Percentiles rank a stretch among this genome's conserved stretches.
Evolutionary conservation across 2,797 vertebrate genomes (phyloP).

Genomic region (Schizothorax lantsangensis): DNA sequence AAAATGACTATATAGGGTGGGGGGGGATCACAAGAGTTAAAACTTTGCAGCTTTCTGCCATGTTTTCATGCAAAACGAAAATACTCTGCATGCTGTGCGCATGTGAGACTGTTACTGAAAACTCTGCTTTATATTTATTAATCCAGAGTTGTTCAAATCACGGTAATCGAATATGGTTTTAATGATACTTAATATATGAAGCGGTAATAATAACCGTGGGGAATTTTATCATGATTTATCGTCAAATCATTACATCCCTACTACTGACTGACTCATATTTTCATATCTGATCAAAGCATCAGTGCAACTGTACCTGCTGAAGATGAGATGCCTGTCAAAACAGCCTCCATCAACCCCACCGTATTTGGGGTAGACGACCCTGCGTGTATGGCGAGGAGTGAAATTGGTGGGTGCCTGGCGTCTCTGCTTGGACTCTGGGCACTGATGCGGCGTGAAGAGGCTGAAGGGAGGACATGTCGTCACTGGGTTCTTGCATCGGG

Average conservation of each 20-base stretch:
- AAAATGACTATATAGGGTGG: too few relatives aligned
- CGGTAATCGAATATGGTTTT: not conserved
- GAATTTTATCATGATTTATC: not conserved
- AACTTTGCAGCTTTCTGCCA: too few relatives aligned
- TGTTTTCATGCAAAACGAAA: too few relatives aligned
- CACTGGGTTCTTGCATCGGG: constrained; percentile 99
- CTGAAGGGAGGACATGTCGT: constrained; percentile 98
- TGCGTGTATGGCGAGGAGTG: constrained; percentile 91
- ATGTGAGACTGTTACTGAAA: too few relatives aligned
- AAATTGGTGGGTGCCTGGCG: constrained; percentile 97
- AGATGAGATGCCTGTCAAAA: constrained; percentile 98
- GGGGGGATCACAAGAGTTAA: too few relatives aligned
- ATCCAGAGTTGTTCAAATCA: too few relatives aligned
- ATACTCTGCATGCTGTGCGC: too few relatives aligned
- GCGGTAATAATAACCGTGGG: not conserved
- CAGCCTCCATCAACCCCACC: constrained; percentile 98
- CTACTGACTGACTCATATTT: not conserved
- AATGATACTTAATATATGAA: not conserved
- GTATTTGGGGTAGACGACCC: constrained; percentile 96
- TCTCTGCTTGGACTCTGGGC: constrained; percentile 99
- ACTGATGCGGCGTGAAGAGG: constrained; percentile 98
- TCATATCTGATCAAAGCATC: not conserved
- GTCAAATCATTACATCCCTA: not conserved
- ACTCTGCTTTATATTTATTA: too few relatives aligned
- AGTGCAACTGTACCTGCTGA: constrained; percentile 87